Conservation (phyloP, 2,797 vertebrate genomes). For the Scarus forsteni region DNA sequence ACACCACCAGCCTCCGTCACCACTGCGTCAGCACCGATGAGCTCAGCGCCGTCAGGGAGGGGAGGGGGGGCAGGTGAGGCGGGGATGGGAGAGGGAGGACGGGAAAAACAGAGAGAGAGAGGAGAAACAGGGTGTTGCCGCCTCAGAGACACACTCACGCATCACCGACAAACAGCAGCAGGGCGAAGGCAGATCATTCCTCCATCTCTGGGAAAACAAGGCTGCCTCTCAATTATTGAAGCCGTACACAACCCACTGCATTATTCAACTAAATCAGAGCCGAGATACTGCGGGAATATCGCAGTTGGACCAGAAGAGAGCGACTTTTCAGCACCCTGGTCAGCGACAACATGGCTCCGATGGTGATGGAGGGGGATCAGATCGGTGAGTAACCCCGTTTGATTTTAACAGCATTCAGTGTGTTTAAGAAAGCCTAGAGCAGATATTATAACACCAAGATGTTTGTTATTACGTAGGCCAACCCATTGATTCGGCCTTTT, state of each 20-base stretch:
- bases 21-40: constrained; percentile 93
- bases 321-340: constrained; percentile 84
- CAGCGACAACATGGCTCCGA: constrained; percentile 93
- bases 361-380: constrained; percentile 84
- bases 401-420: no score
- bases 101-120: constrained; percentile 24
- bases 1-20: constrained; percentile 91
- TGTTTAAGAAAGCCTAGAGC: no score
- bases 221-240: constrained; percentile 52
- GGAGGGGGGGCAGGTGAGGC: neutral
- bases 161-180: constrained; percentile 69
- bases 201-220: constrained; percentile 35
- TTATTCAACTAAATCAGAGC: constrained; percentile 49
- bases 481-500: no score
- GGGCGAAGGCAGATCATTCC: constrained; percentile 45
- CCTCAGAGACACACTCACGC: constrained; percentile 68
- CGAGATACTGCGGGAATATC: constrained; percentile 19
- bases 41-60: constrained; percentile 72
- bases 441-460: no score
- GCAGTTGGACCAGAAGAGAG: constrained; percentile 5
- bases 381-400: constrained; percentile 87
- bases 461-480: no score
- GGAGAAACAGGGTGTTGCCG: constrained; percentile 72
- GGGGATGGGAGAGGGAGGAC: constrained; percentile 27
- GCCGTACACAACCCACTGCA: neutral